Base-by-base conservation (phyloP, 2,113 vertebrate species). In the Zootoca vivipara region DNA sequence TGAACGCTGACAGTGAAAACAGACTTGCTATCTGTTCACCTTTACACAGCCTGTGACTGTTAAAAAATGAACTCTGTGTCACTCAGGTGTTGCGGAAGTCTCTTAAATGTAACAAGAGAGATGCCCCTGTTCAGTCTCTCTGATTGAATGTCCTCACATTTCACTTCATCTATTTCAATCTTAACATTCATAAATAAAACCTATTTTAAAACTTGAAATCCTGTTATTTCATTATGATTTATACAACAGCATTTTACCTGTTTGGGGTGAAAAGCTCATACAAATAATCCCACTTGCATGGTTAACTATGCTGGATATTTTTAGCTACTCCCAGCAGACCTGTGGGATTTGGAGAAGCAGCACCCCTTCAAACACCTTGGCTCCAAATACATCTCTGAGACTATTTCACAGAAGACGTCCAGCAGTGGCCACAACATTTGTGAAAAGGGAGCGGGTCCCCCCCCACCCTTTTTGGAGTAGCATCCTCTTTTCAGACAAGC, bases 401-500 rank as follows among this genome's bases (percentile, higher is more conserved):
- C 65, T 90, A 87, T 86, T 88, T 58, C n/a, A 74, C 5, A 90
- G 87, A 88, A 89, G 10, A 28, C 91, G 85, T 90, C 62, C 42
- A 90, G 87, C 78, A 91, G 82, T 46, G 72, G 52, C 22, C 13
- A 67, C 46, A 65, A 87, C 82, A 72, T 24, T 78, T 75, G 56
- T 42, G 89, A n/a, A 94, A 92, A 93, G 22, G 81, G 52, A 89
- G n/a, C 35, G 24, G 4, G 33, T 35, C 40, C 7, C 78, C 86
- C 88, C 1, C 67, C n/a, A n/a, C n/a, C n/a, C n/a, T n/a, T 67
- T 22, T 65, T 1, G 26, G 30, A 91, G 24, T 58, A 69, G 90
- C 94, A 87, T 93, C 2, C 65, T 74, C 90, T 92, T 93, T 86
- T 89, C 30, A 90, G 92, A 94, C 90, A n/a, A 87, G 52, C 24